Percentiles rank a stretch among this genome's conserved stretches.
Conservation (phyloP, 2,888 invertebrate species). For the Mythimna impura region DNA sequence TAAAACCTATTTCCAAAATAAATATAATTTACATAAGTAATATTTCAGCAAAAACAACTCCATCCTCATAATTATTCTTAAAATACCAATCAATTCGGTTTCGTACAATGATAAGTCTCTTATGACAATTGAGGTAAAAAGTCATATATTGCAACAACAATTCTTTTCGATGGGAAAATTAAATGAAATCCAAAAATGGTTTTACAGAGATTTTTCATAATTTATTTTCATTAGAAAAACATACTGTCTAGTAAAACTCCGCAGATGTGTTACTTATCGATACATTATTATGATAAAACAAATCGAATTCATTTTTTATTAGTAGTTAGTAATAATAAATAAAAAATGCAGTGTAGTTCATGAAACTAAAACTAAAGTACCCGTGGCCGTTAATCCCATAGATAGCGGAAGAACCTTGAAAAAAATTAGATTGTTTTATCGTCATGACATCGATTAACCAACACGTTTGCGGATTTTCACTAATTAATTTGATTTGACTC, state of each 20-base stretch:
- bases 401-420: not conserved
- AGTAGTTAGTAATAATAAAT: no score
- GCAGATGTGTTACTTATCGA: not conserved
- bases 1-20: no score
- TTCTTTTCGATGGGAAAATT: not conserved
- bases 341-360: not conserved
- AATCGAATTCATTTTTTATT: not conserved
- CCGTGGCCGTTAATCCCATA: not conserved
- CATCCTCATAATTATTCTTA: not conserved
- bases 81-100: not conserved
- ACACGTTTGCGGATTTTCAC: not conserved
- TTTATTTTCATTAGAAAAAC: not conserved
- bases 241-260: conserved; percentile 2
- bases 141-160: not conserved
- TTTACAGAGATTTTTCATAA: not conserved
- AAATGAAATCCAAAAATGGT: conserved; percentile 1
- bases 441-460: not conserved
- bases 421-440: not conserved
- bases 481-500: not conserved
- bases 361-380: not conserved
- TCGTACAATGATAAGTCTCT: not conserved
- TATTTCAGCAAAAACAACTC: no score
- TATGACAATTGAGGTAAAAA: not conserved
- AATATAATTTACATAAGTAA: no score
- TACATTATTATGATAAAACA: not conserved